Evolutionary conservation across 1,140 invertebrate genomes (phyloP), one percentile per base, ranked within the genome.

Genomic region (Sitodiplosis mosellana): DNA sequence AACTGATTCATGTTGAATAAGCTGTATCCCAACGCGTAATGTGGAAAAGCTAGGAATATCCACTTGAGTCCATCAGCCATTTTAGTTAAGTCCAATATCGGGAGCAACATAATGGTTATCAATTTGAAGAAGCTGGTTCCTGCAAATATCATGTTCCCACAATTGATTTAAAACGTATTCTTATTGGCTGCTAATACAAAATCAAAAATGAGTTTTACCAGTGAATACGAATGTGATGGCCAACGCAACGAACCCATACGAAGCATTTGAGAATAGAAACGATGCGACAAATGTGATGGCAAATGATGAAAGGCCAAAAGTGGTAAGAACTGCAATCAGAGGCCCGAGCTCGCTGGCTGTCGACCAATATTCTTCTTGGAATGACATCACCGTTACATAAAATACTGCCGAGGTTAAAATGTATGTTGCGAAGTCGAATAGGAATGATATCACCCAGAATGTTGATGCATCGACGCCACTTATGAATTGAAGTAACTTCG

Each of bases 171-270:
- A n/a, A n/a, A n/a, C n/a, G n/a, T n/a, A n/a, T n/a, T n/a, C n/a
- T n/a, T n/a, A n/a, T n/a, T n/a, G n/a, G n/a, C n/a, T n/a, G n/a
- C n/a, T n/a, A n/a, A n/a, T n/a, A n/a, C n/a, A n/a, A n/a, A n/a
- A n/a, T n/a, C n/a, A n/a, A n/a, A n/a, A n/a, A n/a, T n/a, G n/a
- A n/a, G n/a, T n/a, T n/a, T 66, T 57, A 76, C 77, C 81, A 52
- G 67, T 69, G 60, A 78, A 80, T 50, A 80, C 73, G 62, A 78
- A 84, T 55, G 76, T 70, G 53, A 75, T 74, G 43, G 70, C 76
- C 55, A 77, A 70, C 55, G 70, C 71, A 36, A 77, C 80, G 66
- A 76, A 87, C 20, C 83, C 83, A 48, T 73, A 80, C 48, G 75
- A 80, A 48, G 76, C 81, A 27, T 76, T 69, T 8, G 60, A 64